Percentiles rank a stretch among this genome's conserved stretches.
These are phyloP conservation scores for Argyresthia albistria DNA, from an alignment of 2,888 invertebrate species.

Conservation along the genomic window DNA sequence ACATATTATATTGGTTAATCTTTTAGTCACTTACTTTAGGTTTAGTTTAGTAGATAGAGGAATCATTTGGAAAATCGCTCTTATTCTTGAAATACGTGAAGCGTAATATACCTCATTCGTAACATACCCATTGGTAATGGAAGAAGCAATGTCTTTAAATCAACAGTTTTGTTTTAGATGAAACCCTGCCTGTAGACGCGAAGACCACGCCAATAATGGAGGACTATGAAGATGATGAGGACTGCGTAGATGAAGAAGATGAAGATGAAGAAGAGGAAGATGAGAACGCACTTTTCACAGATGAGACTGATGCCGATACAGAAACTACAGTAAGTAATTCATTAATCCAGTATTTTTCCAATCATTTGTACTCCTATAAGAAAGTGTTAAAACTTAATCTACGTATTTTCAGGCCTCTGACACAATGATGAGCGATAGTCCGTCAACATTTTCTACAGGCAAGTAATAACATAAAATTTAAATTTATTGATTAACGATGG, in stretches of 20 bases:
- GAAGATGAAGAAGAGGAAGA: constrained; percentile 27
- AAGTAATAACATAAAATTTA: not conserved
- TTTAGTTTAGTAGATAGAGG: no score
- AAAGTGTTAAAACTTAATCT: not conserved
- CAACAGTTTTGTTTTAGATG: constrained; percentile 53
- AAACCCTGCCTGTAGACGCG: constrained; percentile 73
- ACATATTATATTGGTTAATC: no score
- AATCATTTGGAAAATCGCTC: no score
- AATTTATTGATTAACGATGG: no score
- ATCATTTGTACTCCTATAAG: not conserved
- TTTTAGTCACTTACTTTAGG: no score
- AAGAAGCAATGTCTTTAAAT: no score
- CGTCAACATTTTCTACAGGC: constrained; percentile 15
- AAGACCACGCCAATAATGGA: constrained; percentile 40
- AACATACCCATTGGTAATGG: no score
- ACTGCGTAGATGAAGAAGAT: constrained; percentile 58
- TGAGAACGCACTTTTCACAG: not conserved
- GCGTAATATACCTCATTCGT: no score
- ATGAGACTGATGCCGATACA: not conserved
- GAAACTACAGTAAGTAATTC: not conserved
- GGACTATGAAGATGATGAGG: constrained; percentile 62
- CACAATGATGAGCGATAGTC: constrained; percentile 30
- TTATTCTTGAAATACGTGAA: no score
- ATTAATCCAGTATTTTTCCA: not conserved
- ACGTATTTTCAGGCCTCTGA: constrained; percentile 21